Conservation (phyloP, 2,797 vertebrate species). For the Leptoclinus maculatus region DNA sequence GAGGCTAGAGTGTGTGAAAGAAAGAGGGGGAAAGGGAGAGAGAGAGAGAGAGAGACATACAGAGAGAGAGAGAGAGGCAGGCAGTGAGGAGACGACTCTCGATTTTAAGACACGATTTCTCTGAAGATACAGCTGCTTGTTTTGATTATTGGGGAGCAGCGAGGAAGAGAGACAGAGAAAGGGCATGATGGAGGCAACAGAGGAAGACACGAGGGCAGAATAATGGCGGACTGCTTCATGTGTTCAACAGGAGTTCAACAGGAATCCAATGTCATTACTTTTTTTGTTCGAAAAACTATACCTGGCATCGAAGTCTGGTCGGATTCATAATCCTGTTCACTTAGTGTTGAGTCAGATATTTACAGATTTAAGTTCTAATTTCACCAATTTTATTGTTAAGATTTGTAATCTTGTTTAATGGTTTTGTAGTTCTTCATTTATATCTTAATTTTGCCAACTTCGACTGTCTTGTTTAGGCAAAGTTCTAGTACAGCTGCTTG, state of each 20-base stretch:
- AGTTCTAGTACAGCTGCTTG: not conserved
- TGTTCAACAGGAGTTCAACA: constrained; percentile 79
- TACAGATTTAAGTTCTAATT: not conserved
- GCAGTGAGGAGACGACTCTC: constrained; percentile 61
- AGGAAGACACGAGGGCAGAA: constrained; percentile 39
- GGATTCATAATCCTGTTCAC: not conserved
- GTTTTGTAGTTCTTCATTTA: not conserved
- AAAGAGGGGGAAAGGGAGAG: constrained; percentile 49
- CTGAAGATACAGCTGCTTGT: constrained; percentile 84
- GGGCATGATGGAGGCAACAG: constrained; percentile 33
- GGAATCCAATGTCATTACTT: not conserved
- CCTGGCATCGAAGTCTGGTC: not conserved
- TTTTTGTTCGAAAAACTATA: not conserved
- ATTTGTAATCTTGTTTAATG: not conserved
- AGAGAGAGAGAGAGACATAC: constrained; percentile 33
- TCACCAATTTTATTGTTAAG: not conserved
- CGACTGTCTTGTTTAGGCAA: not conserved
- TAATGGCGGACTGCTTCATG: constrained; percentile 24
- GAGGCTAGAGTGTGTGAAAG: constrained; percentile 72
- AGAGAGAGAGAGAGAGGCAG: constrained; percentile 20
- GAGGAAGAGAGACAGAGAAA: constrained; percentile 68
- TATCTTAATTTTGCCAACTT: not conserved
- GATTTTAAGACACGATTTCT: constrained; percentile 86
- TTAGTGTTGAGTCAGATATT: not conserved
- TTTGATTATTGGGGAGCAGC: constrained; percentile 84